Conservation (phyloP, 2,888 invertebrate species). For the Heteromurus nitidus region DNA sequence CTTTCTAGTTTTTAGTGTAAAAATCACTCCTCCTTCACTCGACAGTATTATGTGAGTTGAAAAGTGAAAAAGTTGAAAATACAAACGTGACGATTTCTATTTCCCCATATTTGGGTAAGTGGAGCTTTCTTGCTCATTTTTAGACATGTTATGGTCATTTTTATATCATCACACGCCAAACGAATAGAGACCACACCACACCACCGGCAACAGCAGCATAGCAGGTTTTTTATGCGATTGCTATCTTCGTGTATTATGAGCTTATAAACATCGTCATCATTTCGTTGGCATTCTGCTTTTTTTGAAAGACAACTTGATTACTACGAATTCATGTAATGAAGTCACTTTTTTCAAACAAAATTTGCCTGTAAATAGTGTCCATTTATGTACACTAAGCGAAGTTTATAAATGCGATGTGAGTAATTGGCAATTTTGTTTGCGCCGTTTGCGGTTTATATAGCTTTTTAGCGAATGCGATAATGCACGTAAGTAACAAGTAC, state of each 20-base stretch:
- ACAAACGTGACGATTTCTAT: conserved; percentile 38
- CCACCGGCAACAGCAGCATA: conserved; percentile 21
- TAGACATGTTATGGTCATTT: conserved; percentile 25
- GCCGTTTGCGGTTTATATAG: too few relatives aligned
- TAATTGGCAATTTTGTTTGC: too few relatives aligned
- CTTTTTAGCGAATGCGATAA: too few relatives aligned
- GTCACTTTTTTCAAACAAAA: too few relatives aligned
- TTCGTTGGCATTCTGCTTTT: neutral
- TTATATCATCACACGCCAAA: neutral
- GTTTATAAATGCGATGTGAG: too few relatives aligned
- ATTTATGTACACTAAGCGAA: too few relatives aligned
- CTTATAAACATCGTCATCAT: neutral
- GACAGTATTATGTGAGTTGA: too few relatives aligned
- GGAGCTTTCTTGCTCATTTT: conserved; percentile 28
- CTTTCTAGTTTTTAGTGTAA: too few relatives aligned
- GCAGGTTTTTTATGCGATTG: conserved; percentile 2
- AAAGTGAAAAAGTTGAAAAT: neutral
- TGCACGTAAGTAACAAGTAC: too few relatives aligned
- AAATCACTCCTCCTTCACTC: too few relatives aligned
- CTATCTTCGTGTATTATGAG: conserved; percentile 5
- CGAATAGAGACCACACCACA: too few relatives aligned
- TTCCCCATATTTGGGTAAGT: conserved; percentile 40
- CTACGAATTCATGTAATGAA: neutral
- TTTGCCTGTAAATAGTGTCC: too few relatives aligned
- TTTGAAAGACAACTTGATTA: neutral